phyloP scores from a whole-genome alignment of 2,797 vertebrate species.

The Calcarius lapponicus region DNA sequence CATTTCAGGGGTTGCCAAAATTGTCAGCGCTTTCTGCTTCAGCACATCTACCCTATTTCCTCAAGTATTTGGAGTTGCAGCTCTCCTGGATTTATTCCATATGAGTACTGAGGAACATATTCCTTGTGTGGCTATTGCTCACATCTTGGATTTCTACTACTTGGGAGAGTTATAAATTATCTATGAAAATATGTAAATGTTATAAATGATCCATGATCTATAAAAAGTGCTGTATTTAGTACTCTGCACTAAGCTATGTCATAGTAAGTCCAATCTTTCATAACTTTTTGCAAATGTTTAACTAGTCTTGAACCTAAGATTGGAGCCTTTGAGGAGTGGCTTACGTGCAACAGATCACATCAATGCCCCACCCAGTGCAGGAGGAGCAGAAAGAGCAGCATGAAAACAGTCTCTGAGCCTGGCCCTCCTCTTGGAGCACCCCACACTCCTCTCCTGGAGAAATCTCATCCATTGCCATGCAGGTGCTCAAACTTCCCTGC shows the following conservation, averaged over 20 bases:
- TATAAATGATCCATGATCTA: neutral
- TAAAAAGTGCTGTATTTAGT: neutral
- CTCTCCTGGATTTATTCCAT: neutral
- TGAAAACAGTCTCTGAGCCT: neutral
- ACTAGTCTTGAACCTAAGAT: neutral
- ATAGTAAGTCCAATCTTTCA: neutral
- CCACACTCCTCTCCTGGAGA: neutral
- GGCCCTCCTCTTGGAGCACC: neutral
- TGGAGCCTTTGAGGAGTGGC: neutral
- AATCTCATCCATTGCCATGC: accelerated
- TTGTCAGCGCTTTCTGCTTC: neutral
- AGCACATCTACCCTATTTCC: neutral
- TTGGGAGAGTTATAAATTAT: neutral
- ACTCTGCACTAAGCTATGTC: neutral
- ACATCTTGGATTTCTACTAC: neutral
- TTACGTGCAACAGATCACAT: accelerated
- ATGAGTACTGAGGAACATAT: accelerated
- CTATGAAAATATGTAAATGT: neutral
- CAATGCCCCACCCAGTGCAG: neutral
- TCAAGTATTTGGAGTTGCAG: neutral
- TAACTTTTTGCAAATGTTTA: neutral
- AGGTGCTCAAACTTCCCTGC: neutral
- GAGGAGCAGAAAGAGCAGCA: neutral
- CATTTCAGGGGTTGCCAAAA: neutral
- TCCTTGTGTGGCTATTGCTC: neutral